These are phyloP conservation scores for Philaethria dido DNA, from an alignment of 2,888 invertebrate genomes.

Conservation along the genomic window DNA sequence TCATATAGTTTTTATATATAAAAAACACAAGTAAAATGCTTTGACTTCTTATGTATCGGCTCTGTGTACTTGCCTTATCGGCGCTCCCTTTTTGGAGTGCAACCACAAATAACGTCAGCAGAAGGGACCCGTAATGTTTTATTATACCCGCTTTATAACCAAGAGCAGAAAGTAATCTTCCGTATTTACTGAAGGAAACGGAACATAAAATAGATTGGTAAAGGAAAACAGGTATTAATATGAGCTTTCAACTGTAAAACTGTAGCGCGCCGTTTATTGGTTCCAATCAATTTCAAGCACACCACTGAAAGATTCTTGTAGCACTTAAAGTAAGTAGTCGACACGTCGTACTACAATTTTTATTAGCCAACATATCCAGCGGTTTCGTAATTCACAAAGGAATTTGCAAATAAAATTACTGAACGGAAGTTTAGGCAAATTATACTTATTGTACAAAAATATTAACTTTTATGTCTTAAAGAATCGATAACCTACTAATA, in stretches of 20 bases:
- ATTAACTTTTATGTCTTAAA: too few species aligned
- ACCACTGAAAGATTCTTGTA: constrained; percentile 21
- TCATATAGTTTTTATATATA: background rate
- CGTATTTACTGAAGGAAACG: constrained; percentile 67
- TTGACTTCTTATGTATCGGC: constrained; percentile 28
- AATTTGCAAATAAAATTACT: background rate
- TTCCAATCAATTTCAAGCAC: constrained; percentile 21
- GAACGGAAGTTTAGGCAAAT: too few species aligned
- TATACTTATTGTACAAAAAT: too few species aligned
- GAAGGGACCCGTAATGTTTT: constrained; percentile 75
- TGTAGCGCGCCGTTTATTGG: constrained; percentile 18
- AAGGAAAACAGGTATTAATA: constrained; percentile 51
- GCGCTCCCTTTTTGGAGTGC: constrained; percentile 61
- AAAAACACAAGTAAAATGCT: background rate
- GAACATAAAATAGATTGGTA: constrained; percentile 62
- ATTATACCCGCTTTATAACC: constrained; percentile 74
- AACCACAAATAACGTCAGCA: constrained; percentile 68
- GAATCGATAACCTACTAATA: too few species aligned
- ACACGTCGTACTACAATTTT: constrained; percentile 23
- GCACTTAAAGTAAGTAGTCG: constrained; percentile 24
- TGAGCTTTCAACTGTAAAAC: constrained; percentile 30
- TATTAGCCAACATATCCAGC: constrained; percentile 2
- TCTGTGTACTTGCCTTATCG: constrained; percentile 59
- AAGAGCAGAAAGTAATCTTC: constrained; percentile 73
- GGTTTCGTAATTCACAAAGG: background rate